Evolutionary conservation across 2,113 vertebrate genomes (phyloP).

Genomic region (Mormyrus iriodes): DNA sequence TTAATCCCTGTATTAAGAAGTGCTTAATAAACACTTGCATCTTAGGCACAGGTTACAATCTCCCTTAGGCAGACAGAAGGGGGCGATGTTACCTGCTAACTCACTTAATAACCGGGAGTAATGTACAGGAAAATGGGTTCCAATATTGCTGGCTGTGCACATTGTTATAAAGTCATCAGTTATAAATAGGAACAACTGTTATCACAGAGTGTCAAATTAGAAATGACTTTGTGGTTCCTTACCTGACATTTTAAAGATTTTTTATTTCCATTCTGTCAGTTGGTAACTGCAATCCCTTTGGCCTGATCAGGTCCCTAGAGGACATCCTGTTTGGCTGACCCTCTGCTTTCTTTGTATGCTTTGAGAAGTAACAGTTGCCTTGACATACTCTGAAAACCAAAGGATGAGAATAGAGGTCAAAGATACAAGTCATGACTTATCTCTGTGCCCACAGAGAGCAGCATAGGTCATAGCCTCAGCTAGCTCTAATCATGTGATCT

Average conservation of each 20-base stretch:
- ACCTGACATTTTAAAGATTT: not conserved
- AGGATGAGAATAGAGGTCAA: not conserved
- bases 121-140: not conserved
- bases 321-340: not conserved
- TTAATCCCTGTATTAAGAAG: not conserved
- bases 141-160: not conserved
- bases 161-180: not conserved
- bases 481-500: not conserved
- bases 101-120: not conserved
- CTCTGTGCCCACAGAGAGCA: not conserved
- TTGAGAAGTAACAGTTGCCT: not conserved
- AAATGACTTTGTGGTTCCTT: not conserved
- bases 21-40: not conserved
- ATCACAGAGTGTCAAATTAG: not conserved
- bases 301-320: not conserved
- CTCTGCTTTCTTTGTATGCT: not conserved
- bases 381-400: not conserved
- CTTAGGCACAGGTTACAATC: not conserved
- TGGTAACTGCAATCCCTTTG: not conserved
- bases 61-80: slow-evolving; percentile 1
- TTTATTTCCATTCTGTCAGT: not conserved
- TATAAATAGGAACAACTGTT: not conserved
- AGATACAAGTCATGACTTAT: not conserved
- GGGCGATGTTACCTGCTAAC: slow-evolving; percentile 3
- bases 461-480: slow-evolving; percentile 5